These are phyloP conservation scores for Anoplopoma fimbria DNA, from an alignment of 2,113 vertebrate genomes.

Conservation along the genomic window DNA sequence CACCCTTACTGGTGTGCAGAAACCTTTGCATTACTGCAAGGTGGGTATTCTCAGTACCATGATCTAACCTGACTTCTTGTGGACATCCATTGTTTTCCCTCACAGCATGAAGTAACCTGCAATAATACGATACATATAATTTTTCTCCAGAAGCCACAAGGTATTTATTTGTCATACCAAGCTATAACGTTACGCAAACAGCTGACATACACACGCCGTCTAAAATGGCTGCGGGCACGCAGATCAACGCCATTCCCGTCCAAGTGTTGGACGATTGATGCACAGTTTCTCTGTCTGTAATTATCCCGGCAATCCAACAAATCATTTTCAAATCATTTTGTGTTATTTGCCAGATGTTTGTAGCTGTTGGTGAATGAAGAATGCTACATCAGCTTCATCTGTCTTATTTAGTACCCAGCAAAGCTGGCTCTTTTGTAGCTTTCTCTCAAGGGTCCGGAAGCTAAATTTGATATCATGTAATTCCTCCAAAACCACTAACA, in stretches of 20 bases:
- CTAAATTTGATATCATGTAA: not conserved
- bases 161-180: not conserved
- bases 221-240: not conserved
- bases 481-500: not conserved
- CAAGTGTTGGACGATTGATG: not conserved
- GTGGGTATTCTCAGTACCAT: not conserved
- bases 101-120: too few relatives aligned
- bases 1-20: too few relatives aligned
- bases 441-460: not conserved
- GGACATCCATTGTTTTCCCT: not conserved
- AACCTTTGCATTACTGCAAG: not conserved
- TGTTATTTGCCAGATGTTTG: not conserved
- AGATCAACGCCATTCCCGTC: not conserved
- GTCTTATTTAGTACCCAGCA: not conserved
- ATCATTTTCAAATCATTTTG: not conserved
- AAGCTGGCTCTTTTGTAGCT: not conserved
- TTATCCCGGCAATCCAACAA: not conserved
- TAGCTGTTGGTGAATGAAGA: not conserved
- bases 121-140: not conserved
- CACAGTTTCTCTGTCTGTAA: not conserved
- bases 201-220: not conserved
- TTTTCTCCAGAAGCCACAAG: not conserved
- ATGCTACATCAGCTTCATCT: not conserved
- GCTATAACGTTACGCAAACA: not conserved
- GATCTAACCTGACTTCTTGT: constrained; percentile 1